These are phyloP conservation scores for Chrysemys picta DNA, from an alignment of 2,113 vertebrate species.

Conservation along the genomic window DNA sequence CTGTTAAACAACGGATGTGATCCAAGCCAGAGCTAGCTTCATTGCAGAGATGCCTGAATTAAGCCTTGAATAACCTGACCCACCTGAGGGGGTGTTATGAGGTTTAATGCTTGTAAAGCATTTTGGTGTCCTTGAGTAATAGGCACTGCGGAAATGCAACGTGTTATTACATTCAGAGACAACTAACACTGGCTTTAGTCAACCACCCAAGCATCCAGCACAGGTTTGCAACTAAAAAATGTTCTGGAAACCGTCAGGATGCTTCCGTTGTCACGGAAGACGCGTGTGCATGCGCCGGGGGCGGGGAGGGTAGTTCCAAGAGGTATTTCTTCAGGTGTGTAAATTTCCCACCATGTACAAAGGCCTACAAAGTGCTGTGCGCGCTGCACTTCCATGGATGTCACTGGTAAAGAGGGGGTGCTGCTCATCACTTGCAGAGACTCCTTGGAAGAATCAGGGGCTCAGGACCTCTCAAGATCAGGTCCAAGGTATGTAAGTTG, in stretches of 20 bases:
- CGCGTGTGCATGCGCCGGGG: neutral
- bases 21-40: conserved; percentile 56
- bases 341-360: neutral
- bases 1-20: conserved; percentile 64
- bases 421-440: neutral
- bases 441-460: neutral
- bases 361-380: neutral
- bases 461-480: neutral
- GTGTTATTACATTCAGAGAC: conserved; percentile 24
- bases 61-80: conserved; percentile 68
- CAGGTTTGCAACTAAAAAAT: neutral
- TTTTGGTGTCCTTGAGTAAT: conserved; percentile 69
- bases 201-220: conserved; percentile 1
- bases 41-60: conserved; percentile 60
- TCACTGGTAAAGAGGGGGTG: neutral
- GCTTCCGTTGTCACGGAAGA: neutral
- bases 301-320: neutral
- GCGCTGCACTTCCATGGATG: neutral
- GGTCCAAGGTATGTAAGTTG: neutral
- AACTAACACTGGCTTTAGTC: conserved; percentile 51
- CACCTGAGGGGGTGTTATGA: conserved; percentile 45
- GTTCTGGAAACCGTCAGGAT: neutral
- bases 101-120: conserved; percentile 68
- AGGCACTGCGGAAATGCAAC: conserved; percentile 55
- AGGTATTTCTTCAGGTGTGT: neutral